These are phyloP conservation scores for Ameiurus melas DNA, from an alignment of 2,113 vertebrate genomes.

Conservation along the genomic window DNA sequence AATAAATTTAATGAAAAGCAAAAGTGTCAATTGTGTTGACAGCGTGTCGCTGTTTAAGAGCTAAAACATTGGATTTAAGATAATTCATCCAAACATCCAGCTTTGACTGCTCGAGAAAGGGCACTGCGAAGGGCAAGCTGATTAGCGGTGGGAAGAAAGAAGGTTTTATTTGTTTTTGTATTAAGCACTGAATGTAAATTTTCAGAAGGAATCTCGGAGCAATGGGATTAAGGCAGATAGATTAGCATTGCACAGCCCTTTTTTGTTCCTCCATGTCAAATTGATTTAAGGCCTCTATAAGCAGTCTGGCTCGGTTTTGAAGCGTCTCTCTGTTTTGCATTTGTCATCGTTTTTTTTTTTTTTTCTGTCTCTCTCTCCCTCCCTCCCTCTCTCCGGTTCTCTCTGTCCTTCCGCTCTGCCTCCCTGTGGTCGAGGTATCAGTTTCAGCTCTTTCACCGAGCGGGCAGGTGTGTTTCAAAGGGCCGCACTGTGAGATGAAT, in stretches of 20 bases:
- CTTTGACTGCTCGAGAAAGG: constrained; percentile 50
- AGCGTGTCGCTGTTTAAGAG: constrained; percentile 5
- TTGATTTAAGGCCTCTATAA: constrained; percentile 70
- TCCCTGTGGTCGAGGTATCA: constrained; percentile 63
- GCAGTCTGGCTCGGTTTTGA: constrained; percentile 50
- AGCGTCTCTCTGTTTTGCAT: constrained; percentile 61
- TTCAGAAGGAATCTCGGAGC: constrained; percentile 67
- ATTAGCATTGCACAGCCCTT: constrained; percentile 71
- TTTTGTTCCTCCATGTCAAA: constrained; percentile 64
- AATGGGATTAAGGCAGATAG: constrained; percentile 72
- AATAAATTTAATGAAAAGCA: too few species aligned
- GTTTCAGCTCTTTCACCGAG: constrained; percentile 54
- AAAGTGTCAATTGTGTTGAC: constrained; percentile 13
- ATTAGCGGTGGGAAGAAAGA: constrained; percentile 61
- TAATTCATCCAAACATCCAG: constrained; percentile 11
- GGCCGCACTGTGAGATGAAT: constrained; percentile 10
- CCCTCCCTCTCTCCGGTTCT: constrained; percentile 11
- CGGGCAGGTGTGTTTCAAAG: constrained; percentile 42
- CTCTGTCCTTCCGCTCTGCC: constrained; percentile 58
- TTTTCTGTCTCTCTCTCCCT: constrained; percentile 51
- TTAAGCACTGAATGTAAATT: constrained; percentile 65
- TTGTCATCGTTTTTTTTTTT: constrained; percentile 47
- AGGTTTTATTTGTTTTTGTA: constrained; percentile 64
- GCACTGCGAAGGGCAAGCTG: constrained; percentile 64
- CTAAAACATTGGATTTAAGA: constrained; percentile 22